Conservation (phyloP, 2,113 vertebrate species). For the Carlito syrichta region DNA sequence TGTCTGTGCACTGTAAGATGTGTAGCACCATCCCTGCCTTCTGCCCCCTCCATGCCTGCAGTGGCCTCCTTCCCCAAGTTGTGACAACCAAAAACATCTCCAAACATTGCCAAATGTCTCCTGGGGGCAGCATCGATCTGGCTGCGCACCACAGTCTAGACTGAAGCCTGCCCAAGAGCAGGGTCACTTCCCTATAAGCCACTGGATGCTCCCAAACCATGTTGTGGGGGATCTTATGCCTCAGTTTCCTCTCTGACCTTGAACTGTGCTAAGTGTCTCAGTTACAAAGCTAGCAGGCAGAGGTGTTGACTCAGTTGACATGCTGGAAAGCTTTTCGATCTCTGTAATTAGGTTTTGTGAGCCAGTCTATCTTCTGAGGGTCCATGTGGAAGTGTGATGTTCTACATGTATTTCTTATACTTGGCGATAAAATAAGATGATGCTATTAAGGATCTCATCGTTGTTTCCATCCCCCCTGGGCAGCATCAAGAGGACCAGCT, state of each 20-base stretch:
- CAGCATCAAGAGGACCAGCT: constrained; percentile 95
- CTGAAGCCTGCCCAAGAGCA: rapidly evolving
- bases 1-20: rapidly evolving
- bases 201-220: rapidly evolving
- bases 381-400: rapidly evolving
- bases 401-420: rapidly evolving
- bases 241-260: background rate
- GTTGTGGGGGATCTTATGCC: rapidly evolving
- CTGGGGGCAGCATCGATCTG: background rate
- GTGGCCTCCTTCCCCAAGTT: too few species aligned
- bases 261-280: background rate
- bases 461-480: constrained; percentile 74
- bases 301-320: rapidly evolving
- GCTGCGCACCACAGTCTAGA: rapidly evolving
- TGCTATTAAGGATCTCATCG: background rate
- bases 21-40: background rate
- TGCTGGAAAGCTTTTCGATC: background rate
- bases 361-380: background rate
- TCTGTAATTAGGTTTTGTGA: background rate
- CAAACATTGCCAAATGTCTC: background rate
- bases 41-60: rapidly evolving
- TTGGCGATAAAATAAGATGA: background rate
- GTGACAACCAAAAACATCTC: background rate
- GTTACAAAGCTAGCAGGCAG: background rate
- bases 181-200: rapidly evolving